phyloP scores from a whole-genome alignment of 2,888 invertebrate genomes.

The Chaitophorus viminalis region DNA sequence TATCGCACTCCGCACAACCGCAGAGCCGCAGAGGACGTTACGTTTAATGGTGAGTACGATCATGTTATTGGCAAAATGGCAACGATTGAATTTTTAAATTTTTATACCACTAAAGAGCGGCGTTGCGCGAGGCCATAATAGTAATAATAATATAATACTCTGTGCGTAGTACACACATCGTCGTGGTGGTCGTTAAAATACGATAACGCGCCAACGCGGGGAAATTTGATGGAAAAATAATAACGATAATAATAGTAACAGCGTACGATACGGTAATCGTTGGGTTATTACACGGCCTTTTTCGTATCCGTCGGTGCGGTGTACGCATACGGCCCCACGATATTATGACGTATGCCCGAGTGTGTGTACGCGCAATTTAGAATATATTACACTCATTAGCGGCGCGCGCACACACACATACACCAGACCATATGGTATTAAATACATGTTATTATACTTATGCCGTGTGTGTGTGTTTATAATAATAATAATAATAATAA shows the following conservation, averaged over 20 bases:
- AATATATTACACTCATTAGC: constrained; percentile 1
- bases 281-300: background rate
- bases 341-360: background rate
- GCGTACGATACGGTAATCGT: background rate
- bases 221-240: background rate
- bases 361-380: background rate
- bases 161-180: too few relatives aligned
- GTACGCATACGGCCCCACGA: too few relatives aligned
- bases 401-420: background rate
- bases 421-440: too few relatives aligned
- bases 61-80: too few relatives aligned
- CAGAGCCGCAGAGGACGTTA: background rate
- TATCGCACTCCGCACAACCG: too few relatives aligned
- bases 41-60: too few relatives aligned
- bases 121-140: too few relatives aligned
- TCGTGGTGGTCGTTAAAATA: background rate
- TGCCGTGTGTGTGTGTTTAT: too few relatives aligned
- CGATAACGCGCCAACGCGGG: background rate
- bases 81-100: background rate
- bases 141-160: too few relatives aligned
- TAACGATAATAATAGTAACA: background rate
- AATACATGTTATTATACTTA: too few relatives aligned
- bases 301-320: background rate
- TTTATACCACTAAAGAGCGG: background rate
- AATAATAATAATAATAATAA: too few relatives aligned